Percentiles rank a stretch among this genome's conserved stretches.
Evolutionary conservation across 2,113 vertebrate genomes (phyloP).

Genomic region (Stegostoma tigrinum): DNA sequence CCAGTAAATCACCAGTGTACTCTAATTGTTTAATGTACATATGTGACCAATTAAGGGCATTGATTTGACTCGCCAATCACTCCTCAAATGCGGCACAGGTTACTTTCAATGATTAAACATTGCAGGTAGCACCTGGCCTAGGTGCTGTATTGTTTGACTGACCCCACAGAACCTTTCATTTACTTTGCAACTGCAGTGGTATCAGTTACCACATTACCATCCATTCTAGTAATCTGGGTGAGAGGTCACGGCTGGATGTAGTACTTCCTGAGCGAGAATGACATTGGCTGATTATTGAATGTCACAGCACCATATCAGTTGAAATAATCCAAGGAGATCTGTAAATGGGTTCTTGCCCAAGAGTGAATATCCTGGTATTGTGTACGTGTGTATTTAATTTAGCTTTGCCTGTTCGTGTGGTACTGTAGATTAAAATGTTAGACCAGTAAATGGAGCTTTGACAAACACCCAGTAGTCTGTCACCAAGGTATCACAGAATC

Average conservation of each 20-base stretch:
- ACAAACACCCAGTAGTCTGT: background rate
- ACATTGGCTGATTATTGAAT: background rate
- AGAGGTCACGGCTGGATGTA: background rate
- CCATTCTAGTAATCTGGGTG: background rate
- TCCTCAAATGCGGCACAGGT: background rate
- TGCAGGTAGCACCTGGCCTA: background rate
- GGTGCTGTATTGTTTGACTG: background rate
- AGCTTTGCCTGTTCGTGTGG: background rate
- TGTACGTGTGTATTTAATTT: background rate
- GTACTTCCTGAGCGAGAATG: background rate
- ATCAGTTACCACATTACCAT: conserved; percentile 14
- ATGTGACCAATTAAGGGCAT: background rate
- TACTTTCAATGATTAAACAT: conserved; percentile 11
- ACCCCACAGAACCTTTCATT: background rate
- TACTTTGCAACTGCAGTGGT: background rate
- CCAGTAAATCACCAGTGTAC: no score
- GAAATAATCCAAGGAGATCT: background rate
- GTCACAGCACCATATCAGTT: background rate
- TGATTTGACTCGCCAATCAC: background rate
- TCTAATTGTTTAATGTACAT: no score
- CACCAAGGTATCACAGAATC: background rate
- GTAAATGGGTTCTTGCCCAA: background rate
- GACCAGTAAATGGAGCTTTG: background rate
- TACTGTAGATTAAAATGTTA: background rate
- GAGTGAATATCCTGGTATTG: background rate